phyloP scores from a whole-genome alignment of 2,888 invertebrate species.

The Drosophila putrida region DNA sequence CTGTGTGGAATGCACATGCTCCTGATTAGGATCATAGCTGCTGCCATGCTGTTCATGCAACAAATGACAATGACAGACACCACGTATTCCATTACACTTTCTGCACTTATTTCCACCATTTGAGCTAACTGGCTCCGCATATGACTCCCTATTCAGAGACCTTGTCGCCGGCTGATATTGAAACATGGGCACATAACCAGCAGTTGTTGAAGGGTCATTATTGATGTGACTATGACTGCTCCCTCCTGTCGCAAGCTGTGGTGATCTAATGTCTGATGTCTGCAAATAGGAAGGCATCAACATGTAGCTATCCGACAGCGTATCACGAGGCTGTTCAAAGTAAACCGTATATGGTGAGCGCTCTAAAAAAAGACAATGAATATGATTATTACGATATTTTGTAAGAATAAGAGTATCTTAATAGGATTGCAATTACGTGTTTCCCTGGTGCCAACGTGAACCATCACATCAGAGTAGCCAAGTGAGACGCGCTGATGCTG shows the following conservation, averaged over 20 bases:
- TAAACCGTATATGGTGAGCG: constrained; percentile 51
- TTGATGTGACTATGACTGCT: constrained; percentile 12
- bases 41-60: background rate
- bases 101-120: constrained; percentile 39
- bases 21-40: constrained; percentile 11
- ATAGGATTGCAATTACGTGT: constrained; percentile 51
- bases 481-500: constrained; percentile 51
- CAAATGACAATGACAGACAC: constrained; percentile 44
- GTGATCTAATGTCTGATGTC: constrained; percentile 21
- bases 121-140: constrained; percentile 53
- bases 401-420: background rate
- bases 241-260: constrained; percentile 26
- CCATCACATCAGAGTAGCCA: constrained; percentile 43
- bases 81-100: constrained; percentile 46
- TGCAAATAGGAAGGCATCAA: constrained; percentile 51
- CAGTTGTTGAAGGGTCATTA: constrained; percentile 4
- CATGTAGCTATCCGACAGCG: constrained; percentile 57
- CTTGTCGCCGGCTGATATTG: constrained; percentile 35
- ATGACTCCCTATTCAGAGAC: constrained; percentile 39
- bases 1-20: constrained; percentile 69
- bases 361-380: constrained; percentile 20
- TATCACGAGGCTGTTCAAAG: constrained; percentile 44
- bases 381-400: background rate
- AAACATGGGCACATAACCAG: constrained; percentile 37
- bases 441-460: constrained; percentile 45